A percentile compares a stretch with the other conserved stretches of the same genome.
These are phyloP conservation scores for Dolichomitus sp. DNA, from an alignment of 2,888 invertebrate species.

Conservation along the genomic window DNA sequence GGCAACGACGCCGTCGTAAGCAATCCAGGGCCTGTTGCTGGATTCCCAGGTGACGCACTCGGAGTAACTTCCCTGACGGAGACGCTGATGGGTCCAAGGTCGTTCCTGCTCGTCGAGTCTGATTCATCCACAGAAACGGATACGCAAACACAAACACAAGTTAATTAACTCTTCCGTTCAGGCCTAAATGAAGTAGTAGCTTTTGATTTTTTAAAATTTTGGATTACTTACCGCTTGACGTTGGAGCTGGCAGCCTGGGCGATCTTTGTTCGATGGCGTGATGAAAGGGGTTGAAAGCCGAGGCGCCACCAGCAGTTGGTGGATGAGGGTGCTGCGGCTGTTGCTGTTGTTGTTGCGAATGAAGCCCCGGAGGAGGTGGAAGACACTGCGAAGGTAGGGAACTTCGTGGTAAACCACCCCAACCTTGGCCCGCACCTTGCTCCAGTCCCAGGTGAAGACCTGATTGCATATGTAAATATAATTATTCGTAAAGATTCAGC, in stretches of 20 bases:
- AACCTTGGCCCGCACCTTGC: slow-evolving; percentile 83
- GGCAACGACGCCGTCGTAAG: slow-evolving; percentile 83
- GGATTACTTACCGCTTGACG: slow-evolving; percentile 73
- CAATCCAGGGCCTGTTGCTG: slow-evolving; percentile 80
- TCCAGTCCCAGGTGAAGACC: slow-evolving; percentile 84
- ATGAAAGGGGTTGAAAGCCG: slow-evolving; percentile 85
- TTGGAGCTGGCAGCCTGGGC: slow-evolving; percentile 80
- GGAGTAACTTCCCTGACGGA: slow-evolving; percentile 83
- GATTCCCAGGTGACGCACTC: slow-evolving; percentile 79
- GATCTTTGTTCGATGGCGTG: slow-evolving; percentile 84
- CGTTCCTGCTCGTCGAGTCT: slow-evolving; percentile 81
- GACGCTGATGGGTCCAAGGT: slow-evolving; percentile 83
- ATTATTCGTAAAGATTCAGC: neutral
- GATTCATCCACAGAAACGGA: slow-evolving; percentile 11
- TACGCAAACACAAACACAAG: neutral
- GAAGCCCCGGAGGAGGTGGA: slow-evolving; percentile 84
- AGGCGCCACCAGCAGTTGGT: slow-evolving; percentile 70
- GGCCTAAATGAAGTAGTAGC: neutral
- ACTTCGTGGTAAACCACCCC: slow-evolving; percentile 83
- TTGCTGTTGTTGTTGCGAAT: slow-evolving; percentile 73
- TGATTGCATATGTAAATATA: slow-evolving; percentile 69
- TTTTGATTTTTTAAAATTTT: neutral
- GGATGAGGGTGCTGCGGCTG: slow-evolving; percentile 59
- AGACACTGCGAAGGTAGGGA: slow-evolving; percentile 84
- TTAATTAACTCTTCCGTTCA: neutral